Evolutionary conservation across 2,797 vertebrate species (phyloP), one percentile per base, ranked within the genome.

Genomic region (Lutjanus campechanus): DNA sequence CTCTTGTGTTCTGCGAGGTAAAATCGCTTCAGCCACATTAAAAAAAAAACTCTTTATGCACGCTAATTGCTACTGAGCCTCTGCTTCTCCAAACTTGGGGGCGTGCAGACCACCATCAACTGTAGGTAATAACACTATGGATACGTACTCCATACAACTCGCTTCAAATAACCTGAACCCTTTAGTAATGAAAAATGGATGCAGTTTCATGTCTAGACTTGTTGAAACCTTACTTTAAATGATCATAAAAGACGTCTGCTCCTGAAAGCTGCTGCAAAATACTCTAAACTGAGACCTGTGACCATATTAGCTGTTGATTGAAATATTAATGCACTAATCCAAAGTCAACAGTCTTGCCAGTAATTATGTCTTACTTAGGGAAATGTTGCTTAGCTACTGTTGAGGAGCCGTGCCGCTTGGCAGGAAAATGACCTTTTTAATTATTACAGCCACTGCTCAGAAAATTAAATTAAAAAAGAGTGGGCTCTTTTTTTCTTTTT

Each of bases 351-450:
- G 62, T 76, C 74, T 67, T 61, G 72, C 62, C 64, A 69, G 69
- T 79, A 79, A 86, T 86, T 83, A 69, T 56, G 66, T 74, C 56
- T 90, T 54, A 20, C 81, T 79, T 43, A 46, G 69, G 58, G 61
- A 75, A 76, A 83, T 81, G 80, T 84, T 87, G 87, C 84, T 82
- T 67, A 72, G 78, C 69, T 80, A 43, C 85, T 58, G 70, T 68
- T 66, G 44, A 79, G 75, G 69, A 77, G 75, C 72, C 9, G 55
- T 40, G 74, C 68, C 25, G 65, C 83, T 88, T 75, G 79, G 88
- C 87, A 87, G 76, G 61, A 81, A 84, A 83, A 78, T 69, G 2
- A 72, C 76, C 67, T 79, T 55, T 36, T 81, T 77, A 80, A 83
- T 90, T 63, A 79, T 76, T 77, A 40, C 69, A 77, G 73, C 72